Evolutionary conservation across 2,113 vertebrate genomes (phyloP), one percentile per base, ranked within the genome.

Genomic region (Halichoeres trimaculatus): DNA sequence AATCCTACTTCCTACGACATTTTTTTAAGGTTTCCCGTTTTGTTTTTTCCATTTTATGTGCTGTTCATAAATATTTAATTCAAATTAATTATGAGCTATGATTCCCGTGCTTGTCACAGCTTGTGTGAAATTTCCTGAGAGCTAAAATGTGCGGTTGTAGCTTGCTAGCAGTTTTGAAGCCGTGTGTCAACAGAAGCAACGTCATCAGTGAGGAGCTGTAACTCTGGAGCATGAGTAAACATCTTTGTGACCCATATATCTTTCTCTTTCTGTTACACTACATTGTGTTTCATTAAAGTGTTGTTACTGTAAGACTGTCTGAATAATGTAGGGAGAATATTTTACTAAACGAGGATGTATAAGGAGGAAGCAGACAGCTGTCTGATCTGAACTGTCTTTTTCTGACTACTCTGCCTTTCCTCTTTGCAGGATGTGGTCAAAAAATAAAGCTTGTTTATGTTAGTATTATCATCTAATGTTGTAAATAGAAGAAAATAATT

Each of bases 161-260:
- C 81, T 17, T 36, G 54, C 63, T 78, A 86, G 72, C 74, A 77
- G 48, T 16, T 13, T 11, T 43, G 19, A 13, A 56, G 60, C 57
- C 26, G 10, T 63, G 69, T 87, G 80, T 85, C 84, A 88, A 89
- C 81, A 85, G 50, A 63, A 52, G 64, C 71, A 63, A 74, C 81
- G 89, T 89, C 82, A 88, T 86, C 80, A 68, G 30, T 67, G 36
- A 58, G 65, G 50, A 63, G 38, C 54, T 26, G 34, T 22, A 14
- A 35, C 53, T 63, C 7, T 34, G 47, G 7, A 50, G 23, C 45
- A 20, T 47, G 19, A 57, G 34, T 16, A 4, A 13, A 55, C 47
- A 14, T 1, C 2, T 74, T 7, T 22, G 1, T 26, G 41, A 50
- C 10, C n/a, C 14, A 19, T n/a, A 10, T 26, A 10, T 20, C 23